phyloP scores from a whole-genome alignment of 1,140 invertebrate genomes.

The Macrobrachium nipponense region DNA sequence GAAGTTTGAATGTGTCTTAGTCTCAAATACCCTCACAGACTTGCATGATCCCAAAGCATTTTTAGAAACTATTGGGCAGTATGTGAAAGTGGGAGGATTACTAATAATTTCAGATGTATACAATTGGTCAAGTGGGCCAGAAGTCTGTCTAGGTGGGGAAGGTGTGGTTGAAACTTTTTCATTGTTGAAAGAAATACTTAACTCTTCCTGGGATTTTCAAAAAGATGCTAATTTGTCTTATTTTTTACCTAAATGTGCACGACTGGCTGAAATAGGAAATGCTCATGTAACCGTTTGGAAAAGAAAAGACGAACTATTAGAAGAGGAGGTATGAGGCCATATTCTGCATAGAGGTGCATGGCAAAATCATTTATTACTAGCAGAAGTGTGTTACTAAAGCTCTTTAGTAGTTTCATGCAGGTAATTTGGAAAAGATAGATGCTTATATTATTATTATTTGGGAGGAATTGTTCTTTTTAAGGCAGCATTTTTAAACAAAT shows the following conservation, averaged over 20 bases:
- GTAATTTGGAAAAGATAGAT: too few relatives aligned
- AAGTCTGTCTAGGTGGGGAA: constrained; percentile 46
- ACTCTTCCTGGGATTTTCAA: constrained; percentile 33
- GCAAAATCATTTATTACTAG: too few relatives aligned
- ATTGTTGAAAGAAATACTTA: constrained; percentile 38
- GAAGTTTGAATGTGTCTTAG: constrained; percentile 51
- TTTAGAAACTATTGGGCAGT: constrained; percentile 34
- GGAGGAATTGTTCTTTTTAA: too few relatives aligned
- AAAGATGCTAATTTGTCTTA: constrained; percentile 37
- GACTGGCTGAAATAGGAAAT: constrained; percentile 46
- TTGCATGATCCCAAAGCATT: constrained; percentile 50
- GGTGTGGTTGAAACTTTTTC: constrained; percentile 29
- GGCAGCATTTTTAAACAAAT: too few relatives aligned
- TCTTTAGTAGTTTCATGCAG: too few relatives aligned
- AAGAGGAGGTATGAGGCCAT: background rate
- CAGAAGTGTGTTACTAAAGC: too few relatives aligned
- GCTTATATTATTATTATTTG: too few relatives aligned
- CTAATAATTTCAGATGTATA: constrained; percentile 51
- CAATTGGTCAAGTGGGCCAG: constrained; percentile 52
- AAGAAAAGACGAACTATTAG: constrained; percentile 12
- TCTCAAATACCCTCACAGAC: constrained; percentile 51
- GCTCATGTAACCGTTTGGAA: constrained; percentile 58
- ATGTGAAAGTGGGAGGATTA: constrained; percentile 27
- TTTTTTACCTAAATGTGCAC: constrained; percentile 41
- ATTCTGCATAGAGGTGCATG: too few relatives aligned